Evolutionary conservation across 2,888 invertebrate genomes (phyloP), one percentile per base, ranked within the genome.

Genomic region (Sepiola atlantica): DNA sequence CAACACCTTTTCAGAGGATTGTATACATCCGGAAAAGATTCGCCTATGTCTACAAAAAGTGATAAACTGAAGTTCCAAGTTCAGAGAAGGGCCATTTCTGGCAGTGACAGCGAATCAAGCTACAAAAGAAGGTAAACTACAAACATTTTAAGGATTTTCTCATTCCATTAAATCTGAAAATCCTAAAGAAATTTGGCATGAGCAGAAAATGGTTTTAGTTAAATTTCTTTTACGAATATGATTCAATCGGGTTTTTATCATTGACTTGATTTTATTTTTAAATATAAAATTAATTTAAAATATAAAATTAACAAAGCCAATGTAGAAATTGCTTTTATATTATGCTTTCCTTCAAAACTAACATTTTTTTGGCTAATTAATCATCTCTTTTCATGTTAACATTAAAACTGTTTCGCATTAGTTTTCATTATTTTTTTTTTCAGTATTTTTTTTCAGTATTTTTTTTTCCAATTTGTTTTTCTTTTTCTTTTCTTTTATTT

Each of bases 1-100:
- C 77, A 10, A 92, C 35, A 54, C 94, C 95, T 35, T 95, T 95
- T 32, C 95, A 97, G 97, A 94, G 97, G 97, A 2, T 94, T 97
- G 95, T 97, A 97, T 95, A 97, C 97, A n/a, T 96, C 96, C 28
- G 97, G 97, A 32, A 95, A 96, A 92, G 97, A 97, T 92, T 97
- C 97, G 0, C 97, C 97, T 14, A 95, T 96, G 32, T 97, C 97
- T 20, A 96, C 96, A 24, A 96, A 96, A 93, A 96, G 96, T 95
- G 97, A 97, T 94, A 96, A 96, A 94, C 96, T 96, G 61, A 96
- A 96, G 95, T 96, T 96, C 94, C 96, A 96, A 35, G 94, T 96
- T 90, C 94, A 95, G 35, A 95, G 95, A n/a, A 94, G 96, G 55
- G 94, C 93, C 32, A 93, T 95, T 77, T 95, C 95, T 28, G 96